Base-by-base conservation (phyloP, 2,797 vertebrate genomes). In the Hephaestus fuliginosus region DNA sequence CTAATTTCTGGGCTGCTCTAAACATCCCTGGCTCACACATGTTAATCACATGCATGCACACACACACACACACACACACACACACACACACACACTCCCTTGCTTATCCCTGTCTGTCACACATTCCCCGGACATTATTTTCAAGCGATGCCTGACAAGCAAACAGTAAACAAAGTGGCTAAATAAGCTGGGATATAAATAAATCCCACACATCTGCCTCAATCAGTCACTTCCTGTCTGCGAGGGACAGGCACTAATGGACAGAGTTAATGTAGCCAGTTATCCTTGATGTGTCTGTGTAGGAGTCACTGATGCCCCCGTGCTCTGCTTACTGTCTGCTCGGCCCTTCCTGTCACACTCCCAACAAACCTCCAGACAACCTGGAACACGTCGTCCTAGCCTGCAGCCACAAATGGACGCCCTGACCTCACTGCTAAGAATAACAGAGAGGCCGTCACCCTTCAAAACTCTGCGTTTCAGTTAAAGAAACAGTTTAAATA, bases 181-280 rank as follows among this genome's bases (percentile, higher is more conserved):
- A 82, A 89, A 87, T 71, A 87, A 66, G 53, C 62, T 1, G 2
- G 13, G 66, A 60, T 85, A 89, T 83, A 86, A 91, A 92, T 89
- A 90, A 85, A 84, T 82, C 88, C 74, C 69, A 77, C 87, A 83
- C 78, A 90, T 88, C 81, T 81, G 74, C 71, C 39, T 76, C 67
- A 44, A 86, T 90, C 89, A 78, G 83, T 89, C 83, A 82, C 75
- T 88, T 92, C 86, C 89, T 81, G 88, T 88, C 88, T 86, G 64
- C n/a, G 33, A 84, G 78, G 80, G 84, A 87, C 76, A 68, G 74
- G 10, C 78, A 48, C 76, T 89, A 92, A 91, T 88, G 85, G 88
- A 89, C 85, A 71, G 77, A 88, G 86, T 77, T 89, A 90, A 90
- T 89, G 84, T 68, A 70, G 84, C 78, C 83, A 61, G 78, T 83